These are phyloP conservation scores for Rhinopomastus cyanomelas DNA, from an alignment of 2,113 vertebrate species.

Conservation along the genomic window DNA sequence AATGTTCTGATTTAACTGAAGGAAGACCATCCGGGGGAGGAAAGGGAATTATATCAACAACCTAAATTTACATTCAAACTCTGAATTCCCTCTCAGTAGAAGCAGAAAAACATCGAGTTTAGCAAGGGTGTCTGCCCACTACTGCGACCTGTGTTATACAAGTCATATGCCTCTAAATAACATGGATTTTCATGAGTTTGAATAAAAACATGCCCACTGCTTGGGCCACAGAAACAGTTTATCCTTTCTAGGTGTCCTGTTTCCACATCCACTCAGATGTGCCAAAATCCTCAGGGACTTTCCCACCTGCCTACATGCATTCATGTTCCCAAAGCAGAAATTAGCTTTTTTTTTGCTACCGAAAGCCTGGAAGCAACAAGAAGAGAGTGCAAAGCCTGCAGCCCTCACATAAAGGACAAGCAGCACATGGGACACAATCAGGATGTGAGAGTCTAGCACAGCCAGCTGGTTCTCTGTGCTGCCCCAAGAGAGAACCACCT, in stretches of 20 bases:
- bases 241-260: neutral
- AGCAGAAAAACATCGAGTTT: neutral
- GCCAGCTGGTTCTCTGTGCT: neutral
- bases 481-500: neutral
- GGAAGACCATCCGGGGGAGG: neutral
- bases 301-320: slow-evolving; percentile 24
- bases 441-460: neutral
- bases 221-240: neutral
- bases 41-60: neutral
- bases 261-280: neutral
- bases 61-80: slow-evolving; percentile 2
- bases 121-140: neutral
- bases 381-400: neutral
- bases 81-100: neutral
- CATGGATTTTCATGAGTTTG: neutral
- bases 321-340: neutral
- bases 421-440: rapidly evolving
- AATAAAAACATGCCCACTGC: neutral
- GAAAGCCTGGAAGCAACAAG: neutral
- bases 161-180: neutral
- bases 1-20: neutral
- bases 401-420: neutral
- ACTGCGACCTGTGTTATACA: neutral
- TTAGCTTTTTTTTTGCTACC: neutral
- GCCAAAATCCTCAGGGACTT: neutral